phyloP scores from a whole-genome alignment of 2,888 invertebrate genomes.

The Aspidiotus rigidus region DNA sequence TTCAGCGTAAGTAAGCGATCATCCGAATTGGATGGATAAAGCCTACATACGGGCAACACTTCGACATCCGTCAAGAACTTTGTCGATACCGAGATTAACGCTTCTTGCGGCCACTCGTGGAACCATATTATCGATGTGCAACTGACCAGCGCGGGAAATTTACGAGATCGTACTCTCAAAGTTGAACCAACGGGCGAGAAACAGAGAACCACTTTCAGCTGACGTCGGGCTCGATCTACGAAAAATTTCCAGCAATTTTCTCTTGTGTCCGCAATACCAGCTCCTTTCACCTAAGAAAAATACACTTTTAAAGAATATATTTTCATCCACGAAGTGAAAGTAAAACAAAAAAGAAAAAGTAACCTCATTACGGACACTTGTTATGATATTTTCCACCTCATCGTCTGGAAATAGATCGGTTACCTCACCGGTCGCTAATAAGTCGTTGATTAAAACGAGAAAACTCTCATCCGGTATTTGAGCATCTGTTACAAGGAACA shows the following conservation, averaged over 20 bases:
- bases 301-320: background rate
- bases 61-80: slow-evolving; percentile 73
- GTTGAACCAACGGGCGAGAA: slow-evolving; percentile 96
- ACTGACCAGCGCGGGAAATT: slow-evolving; percentile 92
- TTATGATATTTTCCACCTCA: slow-evolving; percentile 88
- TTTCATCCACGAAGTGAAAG: background rate
- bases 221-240: slow-evolving; percentile 84
- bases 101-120: slow-evolving; percentile 98
- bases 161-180: slow-evolving; percentile 78
- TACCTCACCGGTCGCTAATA: slow-evolving; percentile 91
- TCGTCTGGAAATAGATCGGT: slow-evolving; percentile 93
- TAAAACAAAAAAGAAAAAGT: no score
- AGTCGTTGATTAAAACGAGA: slow-evolving; percentile 87
- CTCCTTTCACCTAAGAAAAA: slow-evolving; percentile 59
- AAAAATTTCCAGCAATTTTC: slow-evolving; percentile 98
- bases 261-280: slow-evolving; percentile 80
- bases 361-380: slow-evolving; percentile 72
- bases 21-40: background rate
- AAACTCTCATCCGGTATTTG: slow-evolving; percentile 94
- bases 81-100: slow-evolving; percentile 83
- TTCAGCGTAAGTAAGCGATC: background rate
- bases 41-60: slow-evolving; percentile 60
- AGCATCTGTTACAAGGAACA: slow-evolving; percentile 95
- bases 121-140: slow-evolving; percentile 97
- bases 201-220: slow-evolving; percentile 84